Percentiles rank a stretch among this genome's conserved stretches.
Conservation (phyloP, 2,113 vertebrate genomes). For the Phainopepla nitens region DNA sequence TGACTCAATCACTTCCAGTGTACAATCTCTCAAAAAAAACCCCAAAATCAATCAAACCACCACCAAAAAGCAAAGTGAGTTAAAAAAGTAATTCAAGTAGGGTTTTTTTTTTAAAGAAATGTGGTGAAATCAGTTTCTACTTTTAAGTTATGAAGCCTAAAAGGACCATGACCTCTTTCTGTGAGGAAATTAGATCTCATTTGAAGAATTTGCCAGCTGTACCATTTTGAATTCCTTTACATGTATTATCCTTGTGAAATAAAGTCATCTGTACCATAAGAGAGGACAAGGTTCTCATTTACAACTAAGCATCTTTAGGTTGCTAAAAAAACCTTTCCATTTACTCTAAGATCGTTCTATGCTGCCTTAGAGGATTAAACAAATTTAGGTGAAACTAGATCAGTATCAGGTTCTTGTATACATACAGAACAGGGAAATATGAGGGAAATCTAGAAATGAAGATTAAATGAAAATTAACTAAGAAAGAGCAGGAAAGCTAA, state of each 20-base stretch:
- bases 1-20: not conserved
- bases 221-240: not conserved
- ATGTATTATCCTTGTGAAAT: not conserved
- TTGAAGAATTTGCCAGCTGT: not conserved
- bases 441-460: not conserved
- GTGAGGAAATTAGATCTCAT: not conserved
- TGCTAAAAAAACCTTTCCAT: not conserved
- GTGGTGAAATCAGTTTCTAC: not conserved
- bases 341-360: not conserved
- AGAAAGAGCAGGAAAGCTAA: not conserved
- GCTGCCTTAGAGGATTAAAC: not conserved
- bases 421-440: not conserved
- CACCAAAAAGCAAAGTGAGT: not conserved
- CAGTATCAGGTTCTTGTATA: not conserved
- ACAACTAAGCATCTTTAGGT: not conserved
- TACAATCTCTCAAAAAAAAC: not conserved
- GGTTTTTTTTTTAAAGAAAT: not conserved
- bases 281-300: not conserved
- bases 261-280: not conserved
- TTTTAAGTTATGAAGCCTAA: not conserved
- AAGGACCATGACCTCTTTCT: not conserved
- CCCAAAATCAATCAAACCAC: not conserved
- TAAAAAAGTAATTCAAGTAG: not conserved
- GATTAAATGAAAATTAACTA: not conserved
- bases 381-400: not conserved